phyloP scores from a whole-genome alignment of 2,797 vertebrate species.

The Margarornis squamiger region DNA sequence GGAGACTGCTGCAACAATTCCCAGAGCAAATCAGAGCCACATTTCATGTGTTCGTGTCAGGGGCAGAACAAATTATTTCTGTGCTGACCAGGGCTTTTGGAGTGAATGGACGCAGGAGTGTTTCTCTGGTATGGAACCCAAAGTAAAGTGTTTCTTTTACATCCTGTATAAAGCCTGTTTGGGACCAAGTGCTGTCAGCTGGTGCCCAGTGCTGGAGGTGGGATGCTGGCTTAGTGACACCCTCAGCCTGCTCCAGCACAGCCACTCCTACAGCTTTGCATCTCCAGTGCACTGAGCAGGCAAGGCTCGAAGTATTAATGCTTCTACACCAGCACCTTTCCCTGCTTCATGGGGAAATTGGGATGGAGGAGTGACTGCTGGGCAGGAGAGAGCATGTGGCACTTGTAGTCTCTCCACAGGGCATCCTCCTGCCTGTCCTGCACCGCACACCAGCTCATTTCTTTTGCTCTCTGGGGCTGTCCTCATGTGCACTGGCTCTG shows the following conservation, averaged over 20 bases:
- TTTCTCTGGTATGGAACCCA: conserved; percentile 67
- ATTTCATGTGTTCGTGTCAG: conserved; percentile 69
- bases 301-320: not conserved
- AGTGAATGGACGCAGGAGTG: conserved; percentile 77
- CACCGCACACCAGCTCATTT: not conserved
- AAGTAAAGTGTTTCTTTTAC: not conserved
- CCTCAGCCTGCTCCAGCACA: not conserved
- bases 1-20: conserved; percentile 41
- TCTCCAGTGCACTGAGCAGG: not conserved
- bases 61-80: conserved; percentile 72
- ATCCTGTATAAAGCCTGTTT: not conserved
- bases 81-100: conserved; percentile 77
- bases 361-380: too few species aligned
- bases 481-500: accelerated
- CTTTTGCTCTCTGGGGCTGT: not conserved
- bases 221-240: not conserved
- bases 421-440: not conserved
- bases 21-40: conserved; percentile 17
- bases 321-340: not conserved
- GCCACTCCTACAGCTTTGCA: not conserved
- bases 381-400: too few species aligned
- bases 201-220: not conserved
- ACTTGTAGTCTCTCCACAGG: too few species aligned
- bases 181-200: not conserved
- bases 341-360: not conserved